Evolutionary conservation across 2,888 invertebrate genomes (phyloP), one percentile per base, ranked within the genome.

Genomic region (Aleiodes leptofemur): DNA sequence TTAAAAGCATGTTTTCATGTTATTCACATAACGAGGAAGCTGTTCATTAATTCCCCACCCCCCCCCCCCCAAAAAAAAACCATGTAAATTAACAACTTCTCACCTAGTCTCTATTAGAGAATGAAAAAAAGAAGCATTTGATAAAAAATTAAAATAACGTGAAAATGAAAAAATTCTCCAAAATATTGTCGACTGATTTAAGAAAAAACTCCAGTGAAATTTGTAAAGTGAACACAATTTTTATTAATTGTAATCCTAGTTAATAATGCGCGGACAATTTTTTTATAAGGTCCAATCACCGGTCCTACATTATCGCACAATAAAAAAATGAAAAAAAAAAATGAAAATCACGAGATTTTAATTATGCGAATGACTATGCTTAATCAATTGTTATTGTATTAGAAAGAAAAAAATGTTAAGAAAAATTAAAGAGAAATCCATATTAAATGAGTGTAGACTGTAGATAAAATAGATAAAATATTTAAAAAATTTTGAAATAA

Each of bases 211-310:
- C 13, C 56, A 55, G 38, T 53, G 29, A 23, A 53, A 73, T 66
- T 68, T 68, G 43, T 56, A 57, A 56, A 43, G 8, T 29, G 7
- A 43, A 11, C 14, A 68, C 29, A 66, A 48, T 68, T 68, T 68
- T 68, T 68, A 68, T 68, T 23, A 23, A 23, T 23, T 51, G 38
- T 50, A 51, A 68, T 68, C 64, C 55, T 68, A 57, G 14, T 55
- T 50, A 51, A 64, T n/a, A 72, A 66, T 64, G 64, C 64, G 64
- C 64, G 43, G 64, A 64, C 64, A 64, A 64, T 64, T 64, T 64
- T 64, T 11, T 64, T 43, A 64, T 64, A 48, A 64, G 48, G 23
- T 48, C 64, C 48, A 64, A 43, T 5, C 43, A 14, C 64, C 48
- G 64, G 64, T 64, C 64, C 64, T 64, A 48, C 64, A 64, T 43